These are phyloP conservation scores for Margarornis squamiger DNA, from an alignment of 2,797 vertebrate species.

Conservation along the genomic window DNA sequence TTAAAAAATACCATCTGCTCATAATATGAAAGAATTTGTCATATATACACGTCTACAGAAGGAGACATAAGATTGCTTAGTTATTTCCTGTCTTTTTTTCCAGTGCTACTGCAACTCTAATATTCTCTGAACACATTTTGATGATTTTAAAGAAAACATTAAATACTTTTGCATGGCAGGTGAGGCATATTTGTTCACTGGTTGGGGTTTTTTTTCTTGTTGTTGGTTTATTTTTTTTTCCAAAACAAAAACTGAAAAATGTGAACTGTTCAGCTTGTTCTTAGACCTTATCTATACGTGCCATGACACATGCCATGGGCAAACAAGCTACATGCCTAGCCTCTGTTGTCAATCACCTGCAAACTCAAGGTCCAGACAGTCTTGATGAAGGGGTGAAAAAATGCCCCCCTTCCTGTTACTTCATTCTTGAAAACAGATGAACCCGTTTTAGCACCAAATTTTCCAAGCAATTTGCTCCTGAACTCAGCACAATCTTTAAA, in stretches of 20 bases:
- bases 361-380: background rate
- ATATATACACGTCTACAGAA: background rate
- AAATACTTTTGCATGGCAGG: background rate
- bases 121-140: background rate
- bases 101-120: background rate
- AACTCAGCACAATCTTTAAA: background rate
- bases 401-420: background rate
- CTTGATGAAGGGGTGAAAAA: background rate
- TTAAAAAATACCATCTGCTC: background rate
- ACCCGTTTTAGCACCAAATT: background rate
- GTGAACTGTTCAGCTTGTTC: background rate
- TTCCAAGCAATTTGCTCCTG: conserved; percentile 22
- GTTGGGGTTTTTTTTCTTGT: background rate
- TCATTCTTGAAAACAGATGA: background rate
- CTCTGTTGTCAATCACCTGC: background rate
- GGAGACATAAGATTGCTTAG: background rate
- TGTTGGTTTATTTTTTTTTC: background rate
- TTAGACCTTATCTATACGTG: background rate
- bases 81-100: background rate
- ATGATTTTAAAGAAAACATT: background rate
- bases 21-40: background rate
- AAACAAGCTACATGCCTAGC: background rate
- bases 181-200: background rate
- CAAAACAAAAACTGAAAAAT: background rate
- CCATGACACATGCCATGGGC: background rate